These are phyloP conservation scores for Atherix ibis DNA, from an alignment of 2,888 invertebrate genomes.

Conservation along the genomic window DNA sequence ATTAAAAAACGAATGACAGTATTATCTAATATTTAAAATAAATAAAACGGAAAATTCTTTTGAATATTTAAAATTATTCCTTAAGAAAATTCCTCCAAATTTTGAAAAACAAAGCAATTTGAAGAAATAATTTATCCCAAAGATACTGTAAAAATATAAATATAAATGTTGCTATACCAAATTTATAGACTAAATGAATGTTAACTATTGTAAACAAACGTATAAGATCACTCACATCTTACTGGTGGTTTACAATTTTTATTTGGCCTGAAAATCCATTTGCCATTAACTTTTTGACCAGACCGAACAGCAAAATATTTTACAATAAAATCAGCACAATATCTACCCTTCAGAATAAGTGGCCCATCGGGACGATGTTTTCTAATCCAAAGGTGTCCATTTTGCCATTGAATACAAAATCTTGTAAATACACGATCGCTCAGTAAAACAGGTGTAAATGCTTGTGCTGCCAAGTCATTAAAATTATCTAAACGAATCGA, in stretches of 20 bases:
- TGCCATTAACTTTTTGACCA: neutral
- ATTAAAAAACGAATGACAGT: too few relatives aligned
- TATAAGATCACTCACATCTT: too few relatives aligned
- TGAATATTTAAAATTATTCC: too few relatives aligned
- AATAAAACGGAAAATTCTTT: too few relatives aligned
- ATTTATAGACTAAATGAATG: too few relatives aligned
- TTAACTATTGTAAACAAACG: too few relatives aligned
- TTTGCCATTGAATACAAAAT: neutral
- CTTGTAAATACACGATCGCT: neutral
- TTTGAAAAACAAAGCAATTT: too few relatives aligned
- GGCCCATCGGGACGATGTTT: neutral
- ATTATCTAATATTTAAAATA: too few relatives aligned
- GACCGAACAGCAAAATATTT: neutral
- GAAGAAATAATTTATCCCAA: too few relatives aligned
- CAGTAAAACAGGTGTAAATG: neutral
- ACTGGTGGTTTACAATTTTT: neutral
- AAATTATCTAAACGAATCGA: slow-evolving; percentile 2
- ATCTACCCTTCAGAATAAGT: neutral
- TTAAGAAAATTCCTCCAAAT: too few relatives aligned
- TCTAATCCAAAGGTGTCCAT: neutral
- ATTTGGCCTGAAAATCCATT: neutral
- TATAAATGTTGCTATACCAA: too few relatives aligned
- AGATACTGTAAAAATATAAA: too few relatives aligned
- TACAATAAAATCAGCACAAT: neutral
- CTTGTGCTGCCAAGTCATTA: neutral